These are phyloP conservation scores for Seriola dumerili DNA, from an alignment of 2,113 vertebrate genomes.

Conservation along the genomic window DNA sequence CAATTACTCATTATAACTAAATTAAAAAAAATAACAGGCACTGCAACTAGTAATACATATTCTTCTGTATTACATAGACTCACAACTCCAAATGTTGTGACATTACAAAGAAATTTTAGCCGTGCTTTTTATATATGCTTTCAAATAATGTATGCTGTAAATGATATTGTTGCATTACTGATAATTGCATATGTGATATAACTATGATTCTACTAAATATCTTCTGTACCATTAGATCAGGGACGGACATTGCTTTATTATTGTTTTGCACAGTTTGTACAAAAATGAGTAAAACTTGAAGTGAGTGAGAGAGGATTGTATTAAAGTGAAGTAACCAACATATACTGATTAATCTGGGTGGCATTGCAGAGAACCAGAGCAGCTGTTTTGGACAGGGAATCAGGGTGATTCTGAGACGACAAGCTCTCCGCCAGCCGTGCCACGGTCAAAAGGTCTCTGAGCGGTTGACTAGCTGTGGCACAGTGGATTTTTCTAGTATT, in stretches of 20 bases:
- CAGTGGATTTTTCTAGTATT: constrained; percentile 31
- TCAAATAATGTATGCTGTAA: background rate
- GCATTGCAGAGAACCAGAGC: background rate
- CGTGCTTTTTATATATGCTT: background rate
- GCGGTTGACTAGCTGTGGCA: constrained; percentile 8
- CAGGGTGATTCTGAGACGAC: constrained; percentile 4
- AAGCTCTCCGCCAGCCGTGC: background rate
- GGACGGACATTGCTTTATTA: too few relatives aligned
- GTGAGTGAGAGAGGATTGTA: background rate
- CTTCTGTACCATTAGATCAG: too few relatives aligned
- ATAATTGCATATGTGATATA: too few relatives aligned
- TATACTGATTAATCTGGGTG: constrained; percentile 13
- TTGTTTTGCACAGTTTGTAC: background rate
- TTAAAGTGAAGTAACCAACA: background rate
- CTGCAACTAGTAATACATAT: too few relatives aligned
- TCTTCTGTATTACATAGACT: too few relatives aligned
- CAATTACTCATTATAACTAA: too few relatives aligned
- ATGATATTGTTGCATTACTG: too few relatives aligned
- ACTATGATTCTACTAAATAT: too few relatives aligned
- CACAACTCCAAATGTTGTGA: background rate
- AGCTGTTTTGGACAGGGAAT: background rate
- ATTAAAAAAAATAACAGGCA: too few relatives aligned
- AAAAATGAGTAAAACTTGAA: background rate
- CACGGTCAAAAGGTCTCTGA: background rate
- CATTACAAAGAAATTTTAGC: background rate